Evolutionary conservation across 2,888 invertebrate species (phyloP), one percentile per base, ranked within the genome.

Genomic region (Caprella mutica): DNA sequence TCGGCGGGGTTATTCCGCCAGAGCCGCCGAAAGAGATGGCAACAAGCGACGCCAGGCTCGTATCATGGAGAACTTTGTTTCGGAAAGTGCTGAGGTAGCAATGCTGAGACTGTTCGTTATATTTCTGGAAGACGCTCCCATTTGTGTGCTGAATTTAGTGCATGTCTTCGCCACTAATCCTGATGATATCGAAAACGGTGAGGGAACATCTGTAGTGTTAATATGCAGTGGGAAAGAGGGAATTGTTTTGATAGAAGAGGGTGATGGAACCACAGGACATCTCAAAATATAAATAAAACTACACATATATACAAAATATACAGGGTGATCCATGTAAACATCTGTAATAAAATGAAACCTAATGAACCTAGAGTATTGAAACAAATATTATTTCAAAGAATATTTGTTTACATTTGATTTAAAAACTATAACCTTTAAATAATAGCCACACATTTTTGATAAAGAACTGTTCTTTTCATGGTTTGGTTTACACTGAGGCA

Each of bases 81-180:
- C 57, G 44, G 64, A 64, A 56, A 58, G 53, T 39, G 64, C 64
- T 6, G 64, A 64, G 44, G 64, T 60, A n/a, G 48, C 64, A 30
- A 54, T 64, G 43, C 51, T 64, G 24, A 29, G 64, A 6, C 58
- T 64, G 21, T 60, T 60, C 23, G 56, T 58, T 26, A 64, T 64
- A 23, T 64, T 64, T 54, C 56, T 64, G 12, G 64, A 64, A 33
- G 64, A 64, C 29, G 64, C 64, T 12, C 64, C 64, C 27, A 64
- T 64, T 3, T 55, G 56, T n/a, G 60, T 64, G 3, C 51, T 64
- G n/a, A 64, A 64, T 42, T 51, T 64, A 21, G 48, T 53, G 4
- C 48, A 53, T 42, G 38, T 64, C 6, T 42, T 64, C 2, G 23
- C 40, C 26, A 56, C 53, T 4, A 55, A 55, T 2, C 59, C 58